These are phyloP conservation scores for Drosophila falleni DNA, from an alignment of 2,888 invertebrate species.

Conservation along the genomic window DNA sequence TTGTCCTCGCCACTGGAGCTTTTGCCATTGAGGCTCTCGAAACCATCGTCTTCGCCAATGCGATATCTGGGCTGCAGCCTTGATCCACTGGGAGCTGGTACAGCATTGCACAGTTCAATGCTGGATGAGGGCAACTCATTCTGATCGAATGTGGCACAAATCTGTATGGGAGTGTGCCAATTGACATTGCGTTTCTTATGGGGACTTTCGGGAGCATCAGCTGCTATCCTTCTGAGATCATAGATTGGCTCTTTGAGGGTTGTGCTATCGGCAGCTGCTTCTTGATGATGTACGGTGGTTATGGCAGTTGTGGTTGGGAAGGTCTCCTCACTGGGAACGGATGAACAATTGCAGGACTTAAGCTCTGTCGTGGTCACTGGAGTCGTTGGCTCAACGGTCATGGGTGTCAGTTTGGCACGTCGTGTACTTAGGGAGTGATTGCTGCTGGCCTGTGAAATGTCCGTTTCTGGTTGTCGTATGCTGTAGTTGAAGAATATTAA, in stretches of 20 bases:
- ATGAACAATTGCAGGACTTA: slow-evolving; percentile 20
- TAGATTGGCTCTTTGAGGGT: slow-evolving; percentile 43
- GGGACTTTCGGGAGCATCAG: slow-evolving; percentile 52
- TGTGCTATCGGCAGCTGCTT: slow-evolving; percentile 40
- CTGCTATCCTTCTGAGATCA: slow-evolving; percentile 53
- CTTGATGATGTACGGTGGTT: slow-evolving; percentile 32
- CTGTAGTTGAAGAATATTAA: slow-evolving; percentile 43
- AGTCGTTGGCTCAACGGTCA: slow-evolving; percentile 19
- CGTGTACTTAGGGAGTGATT: slow-evolving; percentile 45
- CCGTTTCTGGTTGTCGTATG: slow-evolving; percentile 76
- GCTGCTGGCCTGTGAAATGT: slow-evolving; percentile 51
- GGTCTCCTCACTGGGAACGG: slow-evolving; percentile 52
- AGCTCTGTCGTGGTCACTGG: slow-evolving; percentile 22
- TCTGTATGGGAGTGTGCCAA: slow-evolving; percentile 85
- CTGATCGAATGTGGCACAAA: slow-evolving; percentile 80
- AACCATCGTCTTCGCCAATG: slow-evolving; percentile 91
- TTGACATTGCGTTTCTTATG: slow-evolving; percentile 84
- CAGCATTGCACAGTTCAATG: slow-evolving; percentile 15
- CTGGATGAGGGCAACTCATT: slow-evolving; percentile 75
- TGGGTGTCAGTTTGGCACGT: slow-evolving; percentile 39
- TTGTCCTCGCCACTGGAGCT: slow-evolving; percentile 89
- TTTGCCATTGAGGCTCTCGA: slow-evolving; percentile 94
- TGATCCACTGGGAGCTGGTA: slow-evolving; percentile 11
- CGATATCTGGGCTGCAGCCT: slow-evolving; percentile 40
- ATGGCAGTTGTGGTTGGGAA: slow-evolving; percentile 57